Conservation (phyloP, 2,113 vertebrate species). For the Alosa alosa region DNA sequence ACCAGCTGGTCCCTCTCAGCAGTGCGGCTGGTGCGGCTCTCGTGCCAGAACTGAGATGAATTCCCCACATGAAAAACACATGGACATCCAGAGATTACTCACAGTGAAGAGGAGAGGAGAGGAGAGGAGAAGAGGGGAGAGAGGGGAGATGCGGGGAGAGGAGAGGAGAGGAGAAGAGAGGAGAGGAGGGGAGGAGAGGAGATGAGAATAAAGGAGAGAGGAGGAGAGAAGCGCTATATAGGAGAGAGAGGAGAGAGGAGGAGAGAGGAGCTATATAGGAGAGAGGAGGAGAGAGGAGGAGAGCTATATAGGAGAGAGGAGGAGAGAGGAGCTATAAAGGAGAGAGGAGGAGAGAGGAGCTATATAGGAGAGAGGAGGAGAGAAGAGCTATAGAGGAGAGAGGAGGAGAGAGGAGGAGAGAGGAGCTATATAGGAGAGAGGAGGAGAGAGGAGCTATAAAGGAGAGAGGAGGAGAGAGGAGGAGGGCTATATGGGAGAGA, state of each 20-base stretch:
- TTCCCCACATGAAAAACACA: constrained; percentile 44
- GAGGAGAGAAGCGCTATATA: not conserved
- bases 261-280: not conserved
- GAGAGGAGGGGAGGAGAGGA: too few relatives aligned
- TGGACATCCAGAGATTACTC: constrained; percentile 33
- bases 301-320: not conserved
- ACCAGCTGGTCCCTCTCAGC: constrained; percentile 38
- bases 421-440: not conserved
- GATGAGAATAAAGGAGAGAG: not conserved
- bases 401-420: not conserved
- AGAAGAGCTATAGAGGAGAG: not conserved
- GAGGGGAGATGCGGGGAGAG: too few relatives aligned
- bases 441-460: not conserved
- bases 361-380: not conserved
- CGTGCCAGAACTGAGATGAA: constrained; percentile 35
- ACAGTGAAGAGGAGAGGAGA: not conserved
- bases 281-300: not conserved
- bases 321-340: too few relatives aligned
- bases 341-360: not conserved
- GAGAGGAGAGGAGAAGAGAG: not conserved
- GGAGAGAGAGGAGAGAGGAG: not conserved
- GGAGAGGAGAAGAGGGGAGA: not conserved
- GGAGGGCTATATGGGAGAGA: too few relatives aligned
- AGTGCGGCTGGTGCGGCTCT: not conserved
- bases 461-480: not conserved